Conservation (phyloP, 2,797 vertebrate genomes). For the Neostethus bicornis region DNA sequence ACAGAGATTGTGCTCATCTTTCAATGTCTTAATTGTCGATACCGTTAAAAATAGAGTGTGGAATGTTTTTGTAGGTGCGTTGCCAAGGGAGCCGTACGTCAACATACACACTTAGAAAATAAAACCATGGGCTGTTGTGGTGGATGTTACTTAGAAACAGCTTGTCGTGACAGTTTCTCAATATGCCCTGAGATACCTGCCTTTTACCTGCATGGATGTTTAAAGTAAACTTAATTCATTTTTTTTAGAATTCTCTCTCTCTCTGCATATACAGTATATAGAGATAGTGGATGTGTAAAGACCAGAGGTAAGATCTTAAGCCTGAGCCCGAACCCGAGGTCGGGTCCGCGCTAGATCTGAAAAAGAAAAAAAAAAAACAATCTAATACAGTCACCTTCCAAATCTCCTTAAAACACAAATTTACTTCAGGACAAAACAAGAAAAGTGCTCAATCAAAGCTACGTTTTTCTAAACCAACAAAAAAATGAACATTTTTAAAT, state of each 20-base stretch:
- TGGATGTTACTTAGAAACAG: conserved; percentile 15
- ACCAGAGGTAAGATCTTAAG: too few relatives aligned
- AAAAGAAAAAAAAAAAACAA: conserved; percentile 5
- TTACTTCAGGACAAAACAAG: conserved; percentile 23
- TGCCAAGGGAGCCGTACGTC: conserved; percentile 44
- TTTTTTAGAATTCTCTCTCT: too few relatives aligned
- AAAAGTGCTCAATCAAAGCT: conserved; percentile 31
- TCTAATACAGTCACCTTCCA: conserved; percentile 22
- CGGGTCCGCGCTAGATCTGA: conserved; percentile 10
- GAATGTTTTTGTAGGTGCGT: conserved; percentile 56
- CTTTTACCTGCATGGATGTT: too few relatives aligned
- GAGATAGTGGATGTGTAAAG: too few relatives aligned
- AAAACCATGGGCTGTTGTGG: conserved; percentile 11
- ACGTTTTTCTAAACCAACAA: neutral
- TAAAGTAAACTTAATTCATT: too few relatives aligned
- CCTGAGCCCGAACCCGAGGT: too few relatives aligned
- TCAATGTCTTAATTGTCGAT: conserved; percentile 42
- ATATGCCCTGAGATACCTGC: too few relatives aligned
- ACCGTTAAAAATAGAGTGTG: conserved; percentile 40
- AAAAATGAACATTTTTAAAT: conserved; percentile 12
- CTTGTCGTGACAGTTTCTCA: neutral
- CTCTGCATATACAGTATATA: too few relatives aligned
- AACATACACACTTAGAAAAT: conserved; percentile 36
- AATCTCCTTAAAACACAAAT: conserved; percentile 40
- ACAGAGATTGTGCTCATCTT: conserved; percentile 35